Evolutionary conservation across 1,140 invertebrate species (phyloP).

Genomic region (Globodera rostochiensis): DNA sequence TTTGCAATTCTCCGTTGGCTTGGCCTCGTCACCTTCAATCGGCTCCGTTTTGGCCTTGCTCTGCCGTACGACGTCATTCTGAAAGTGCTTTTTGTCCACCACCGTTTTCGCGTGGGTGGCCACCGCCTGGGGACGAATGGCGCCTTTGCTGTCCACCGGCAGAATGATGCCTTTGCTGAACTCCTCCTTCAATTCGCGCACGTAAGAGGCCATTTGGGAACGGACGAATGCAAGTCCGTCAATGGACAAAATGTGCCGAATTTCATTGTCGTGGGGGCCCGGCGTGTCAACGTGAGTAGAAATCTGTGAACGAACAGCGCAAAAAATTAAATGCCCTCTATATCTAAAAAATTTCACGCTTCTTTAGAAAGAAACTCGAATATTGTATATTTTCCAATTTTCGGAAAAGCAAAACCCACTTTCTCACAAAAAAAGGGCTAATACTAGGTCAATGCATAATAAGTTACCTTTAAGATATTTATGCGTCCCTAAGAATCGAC

Average conservation of each 20-base stretch:
- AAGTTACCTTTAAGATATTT: no score
- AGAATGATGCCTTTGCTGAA: constrained; percentile 69
- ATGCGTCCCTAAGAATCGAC: no score
- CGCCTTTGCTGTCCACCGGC: constrained; percentile 58
- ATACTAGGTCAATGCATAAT: no score
- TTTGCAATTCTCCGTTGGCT: constrained; percentile 21
- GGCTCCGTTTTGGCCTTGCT: not conserved
- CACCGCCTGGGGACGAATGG: constrained; percentile 47
- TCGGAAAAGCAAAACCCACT: no score
- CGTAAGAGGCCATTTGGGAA: constrained; percentile 79
- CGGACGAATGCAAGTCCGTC: constrained; percentile 78
- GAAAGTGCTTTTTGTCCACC: constrained; percentile 58
- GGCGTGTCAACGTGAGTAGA: constrained; percentile 76
- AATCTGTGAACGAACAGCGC: constrained; percentile 1
- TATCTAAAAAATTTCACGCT: no score
- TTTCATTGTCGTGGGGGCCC: constrained; percentile 77
- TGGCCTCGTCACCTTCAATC: not conserved
- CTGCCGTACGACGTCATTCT: constrained; percentile 43
- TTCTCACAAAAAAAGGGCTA: no score
- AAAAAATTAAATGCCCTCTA: no score
- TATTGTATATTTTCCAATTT: no score
- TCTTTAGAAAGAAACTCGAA: no score
- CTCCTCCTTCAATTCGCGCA: constrained; percentile 81
- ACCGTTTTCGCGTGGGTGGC: constrained; percentile 49
- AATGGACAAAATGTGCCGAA: constrained; percentile 84